phyloP scores from a whole-genome alignment of 2,113 vertebrate species.

The Pica pica region DNA sequence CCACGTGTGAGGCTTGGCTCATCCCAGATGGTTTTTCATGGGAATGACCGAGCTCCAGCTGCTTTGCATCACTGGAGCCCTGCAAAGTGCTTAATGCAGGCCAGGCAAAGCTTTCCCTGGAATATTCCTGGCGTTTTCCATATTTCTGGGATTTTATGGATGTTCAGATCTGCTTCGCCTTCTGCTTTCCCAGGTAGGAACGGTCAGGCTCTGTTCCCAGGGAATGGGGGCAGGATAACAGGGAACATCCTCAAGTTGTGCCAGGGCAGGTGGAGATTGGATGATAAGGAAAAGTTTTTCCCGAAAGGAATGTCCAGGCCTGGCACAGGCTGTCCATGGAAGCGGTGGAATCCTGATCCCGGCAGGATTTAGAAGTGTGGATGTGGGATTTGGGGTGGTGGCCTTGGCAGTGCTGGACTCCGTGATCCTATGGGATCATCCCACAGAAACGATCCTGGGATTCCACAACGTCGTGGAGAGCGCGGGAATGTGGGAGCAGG shows the following conservation, averaged over 20 bases:
- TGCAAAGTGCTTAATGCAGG: background rate
- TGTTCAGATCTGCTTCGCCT: background rate
- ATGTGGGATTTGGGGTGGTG: background rate
- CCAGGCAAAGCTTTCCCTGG: background rate
- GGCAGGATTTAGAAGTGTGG: background rate
- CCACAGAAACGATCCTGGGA: background rate
- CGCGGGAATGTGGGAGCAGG: accelerated
- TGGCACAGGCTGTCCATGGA: background rate
- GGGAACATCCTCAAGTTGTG: background rate
- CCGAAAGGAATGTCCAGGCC: background rate
- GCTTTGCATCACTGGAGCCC: background rate
- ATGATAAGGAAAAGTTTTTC: background rate
- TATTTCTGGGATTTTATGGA: background rate
- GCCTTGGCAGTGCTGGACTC: background rate
- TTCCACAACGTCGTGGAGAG: background rate
- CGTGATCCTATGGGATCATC: background rate
- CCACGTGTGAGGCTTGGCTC: background rate
- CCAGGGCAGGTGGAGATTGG: background rate
- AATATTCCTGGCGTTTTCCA: background rate
- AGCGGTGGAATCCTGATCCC: background rate
- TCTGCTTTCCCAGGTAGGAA: background rate
- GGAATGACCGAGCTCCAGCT: background rate
- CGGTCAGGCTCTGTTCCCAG: background rate
- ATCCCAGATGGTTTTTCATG: background rate
- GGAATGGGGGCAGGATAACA: background rate